These are phyloP conservation scores for Himalopsyche japonica DNA, from an alignment of 2,888 invertebrate species.

Conservation along the genomic window DNA sequence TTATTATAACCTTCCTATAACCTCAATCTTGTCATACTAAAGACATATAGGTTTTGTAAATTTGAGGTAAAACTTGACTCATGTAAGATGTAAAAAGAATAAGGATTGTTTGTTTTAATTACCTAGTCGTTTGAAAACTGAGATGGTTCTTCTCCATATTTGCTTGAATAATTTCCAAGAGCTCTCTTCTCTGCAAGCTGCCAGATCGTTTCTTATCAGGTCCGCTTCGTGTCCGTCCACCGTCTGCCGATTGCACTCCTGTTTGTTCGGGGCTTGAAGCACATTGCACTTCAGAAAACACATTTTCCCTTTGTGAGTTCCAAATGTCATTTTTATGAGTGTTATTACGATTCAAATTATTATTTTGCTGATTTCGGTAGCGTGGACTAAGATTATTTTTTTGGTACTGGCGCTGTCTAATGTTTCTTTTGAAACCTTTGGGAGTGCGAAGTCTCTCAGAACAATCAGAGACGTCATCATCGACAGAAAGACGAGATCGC, in stretches of 20 bases:
- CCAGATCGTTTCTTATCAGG: slow-evolving; percentile 67
- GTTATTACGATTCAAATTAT: slow-evolving; percentile 23
- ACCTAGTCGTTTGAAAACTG: slow-evolving; percentile 83
- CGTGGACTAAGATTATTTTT: slow-evolving; percentile 44
- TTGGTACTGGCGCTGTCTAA: slow-evolving; percentile 44
- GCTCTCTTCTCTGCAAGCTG: slow-evolving; percentile 77
- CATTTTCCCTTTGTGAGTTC: slow-evolving; percentile 39
- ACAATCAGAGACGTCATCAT: slow-evolving; percentile 56
- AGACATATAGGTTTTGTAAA: no score
- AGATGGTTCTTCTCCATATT: slow-evolving; percentile 90
- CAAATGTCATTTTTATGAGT: slow-evolving; percentile 43
- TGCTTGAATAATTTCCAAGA: slow-evolving; percentile 84
- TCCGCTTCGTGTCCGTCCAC: slow-evolving; percentile 55
- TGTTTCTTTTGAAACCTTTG: slow-evolving; percentile 48
- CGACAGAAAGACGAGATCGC: slow-evolving; percentile 54
- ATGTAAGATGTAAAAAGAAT: no score
- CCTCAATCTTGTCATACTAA: no score
- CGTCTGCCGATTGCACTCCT: slow-evolving; percentile 54
- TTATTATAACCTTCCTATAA: no score
- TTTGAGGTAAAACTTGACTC: no score
- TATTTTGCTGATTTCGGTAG: slow-evolving; percentile 33
- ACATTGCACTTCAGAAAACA: slow-evolving; percentile 23
- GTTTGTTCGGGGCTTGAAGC: slow-evolving; percentile 42
- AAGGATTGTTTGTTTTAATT: slow-evolving; percentile 43
- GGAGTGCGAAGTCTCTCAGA: slow-evolving; percentile 49